phyloP scores from a whole-genome alignment of 2,797 vertebrate genomes.

The Sitta carolinensis region DNA sequence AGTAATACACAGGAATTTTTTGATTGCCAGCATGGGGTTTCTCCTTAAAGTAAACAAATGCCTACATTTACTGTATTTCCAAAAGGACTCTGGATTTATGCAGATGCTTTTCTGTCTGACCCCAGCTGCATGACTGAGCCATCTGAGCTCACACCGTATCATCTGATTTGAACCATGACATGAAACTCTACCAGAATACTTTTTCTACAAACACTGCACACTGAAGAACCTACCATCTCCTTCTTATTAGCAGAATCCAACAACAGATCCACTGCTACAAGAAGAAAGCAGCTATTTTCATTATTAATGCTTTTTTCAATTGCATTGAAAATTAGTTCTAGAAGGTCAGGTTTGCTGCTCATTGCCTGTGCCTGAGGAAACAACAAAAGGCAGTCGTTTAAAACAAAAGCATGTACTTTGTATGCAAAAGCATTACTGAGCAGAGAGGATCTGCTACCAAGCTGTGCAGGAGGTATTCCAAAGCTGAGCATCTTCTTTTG shows the following conservation, averaged over 20 bases:
- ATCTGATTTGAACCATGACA: background rate
- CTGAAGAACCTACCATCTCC: slow-evolving; percentile 74
- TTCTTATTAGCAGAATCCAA: slow-evolving; percentile 66
- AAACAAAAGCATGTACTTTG: slow-evolving; percentile 12
- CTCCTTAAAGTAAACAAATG: background rate
- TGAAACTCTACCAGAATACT: background rate
- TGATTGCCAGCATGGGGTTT: background rate
- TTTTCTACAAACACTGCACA: background rate
- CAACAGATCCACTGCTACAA: slow-evolving; percentile 83
- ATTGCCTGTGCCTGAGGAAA: slow-evolving; percentile 80
- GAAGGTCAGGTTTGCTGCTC: slow-evolving; percentile 84
- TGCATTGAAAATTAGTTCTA: slow-evolving; percentile 87
- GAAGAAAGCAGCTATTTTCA: slow-evolving; percentile 89
- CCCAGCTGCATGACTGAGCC: background rate
- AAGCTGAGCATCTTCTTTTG: slow-evolving; percentile 7
- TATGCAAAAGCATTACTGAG: slow-evolving; percentile 3
- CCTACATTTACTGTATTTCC: background rate
- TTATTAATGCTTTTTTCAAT: slow-evolving; percentile 84
- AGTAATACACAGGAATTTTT: background rate
- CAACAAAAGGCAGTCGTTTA: slow-evolving; percentile 35
- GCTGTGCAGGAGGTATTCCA: slow-evolving; percentile 1
- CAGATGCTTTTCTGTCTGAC: background rate
- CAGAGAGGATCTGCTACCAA: background rate
- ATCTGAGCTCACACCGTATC: background rate
- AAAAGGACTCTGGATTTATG: background rate